A percentile compares a stretch with the other conserved stretches of the same genome.
Conservation (phyloP, 2,113 vertebrate genomes). For the Podarcis muralis region DNA sequence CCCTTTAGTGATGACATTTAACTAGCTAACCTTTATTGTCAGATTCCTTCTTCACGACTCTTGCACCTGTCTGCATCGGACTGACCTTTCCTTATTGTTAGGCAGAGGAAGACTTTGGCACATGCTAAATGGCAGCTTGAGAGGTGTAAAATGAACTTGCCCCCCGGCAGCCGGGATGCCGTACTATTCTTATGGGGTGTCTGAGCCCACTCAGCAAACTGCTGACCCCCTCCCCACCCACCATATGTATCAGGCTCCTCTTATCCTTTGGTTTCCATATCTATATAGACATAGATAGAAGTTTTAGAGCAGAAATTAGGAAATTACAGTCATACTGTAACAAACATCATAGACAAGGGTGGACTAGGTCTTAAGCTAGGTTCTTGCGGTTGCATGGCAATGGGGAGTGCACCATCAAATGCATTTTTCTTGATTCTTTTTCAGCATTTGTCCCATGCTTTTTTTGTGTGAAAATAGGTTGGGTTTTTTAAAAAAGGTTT, state of each 20-base stretch:
- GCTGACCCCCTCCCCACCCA: neutral
- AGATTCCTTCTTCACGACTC: neutral
- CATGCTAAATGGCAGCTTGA: neutral
- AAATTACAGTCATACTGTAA: neutral
- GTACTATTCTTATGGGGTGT: neutral
- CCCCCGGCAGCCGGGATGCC: neutral
- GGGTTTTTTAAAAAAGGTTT: too few species aligned
- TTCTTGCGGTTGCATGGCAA: neutral
- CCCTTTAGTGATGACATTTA: neutral
- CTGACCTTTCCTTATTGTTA: neutral
- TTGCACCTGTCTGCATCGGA: conserved; percentile 6
- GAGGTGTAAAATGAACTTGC: neutral
- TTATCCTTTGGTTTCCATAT: neutral
- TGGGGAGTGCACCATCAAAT: neutral
- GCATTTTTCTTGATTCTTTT: neutral
- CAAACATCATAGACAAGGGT: neutral
- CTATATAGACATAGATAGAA: neutral
- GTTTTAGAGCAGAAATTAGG: neutral
- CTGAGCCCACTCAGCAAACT: neutral
- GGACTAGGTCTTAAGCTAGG: too few species aligned
- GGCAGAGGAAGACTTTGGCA: neutral
- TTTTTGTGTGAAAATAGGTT: too few species aligned
- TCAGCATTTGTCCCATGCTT: neutral
- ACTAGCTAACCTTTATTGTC: neutral
- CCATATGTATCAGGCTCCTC: neutral